These are phyloP conservation scores for Leptura quadrifasciata DNA, from an alignment of 2,888 invertebrate species.

Conservation along the genomic window DNA sequence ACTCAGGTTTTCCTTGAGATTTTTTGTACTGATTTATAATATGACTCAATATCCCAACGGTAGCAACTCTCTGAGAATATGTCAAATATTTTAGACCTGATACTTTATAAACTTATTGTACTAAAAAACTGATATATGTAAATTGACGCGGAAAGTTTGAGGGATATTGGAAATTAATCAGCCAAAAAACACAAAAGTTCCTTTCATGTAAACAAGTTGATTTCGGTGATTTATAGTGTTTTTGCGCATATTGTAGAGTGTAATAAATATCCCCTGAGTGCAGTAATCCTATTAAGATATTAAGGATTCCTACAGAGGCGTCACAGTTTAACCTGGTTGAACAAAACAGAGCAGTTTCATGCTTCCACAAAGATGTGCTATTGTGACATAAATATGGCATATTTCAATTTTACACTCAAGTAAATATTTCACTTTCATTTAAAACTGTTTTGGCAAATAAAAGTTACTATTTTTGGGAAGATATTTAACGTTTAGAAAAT, in stretches of 20 bases:
- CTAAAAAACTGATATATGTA: not conserved
- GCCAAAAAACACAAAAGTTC: not conserved
- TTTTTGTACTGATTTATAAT: not conserved
- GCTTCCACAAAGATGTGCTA: not conserved
- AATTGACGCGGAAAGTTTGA: slow-evolving; percentile 1
- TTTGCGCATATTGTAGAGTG: slow-evolving; percentile 2
- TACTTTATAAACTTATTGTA: slow-evolving; percentile 2
- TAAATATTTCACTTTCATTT: too few relatives aligned
- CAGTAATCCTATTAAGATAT: slow-evolving; percentile 1
- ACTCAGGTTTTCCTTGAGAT: not conserved
- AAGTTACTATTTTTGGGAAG: too few relatives aligned
- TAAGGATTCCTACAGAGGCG: not conserved
- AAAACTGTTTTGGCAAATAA: too few relatives aligned
- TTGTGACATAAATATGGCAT: not conserved
- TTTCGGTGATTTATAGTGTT: slow-evolving; percentile 1
- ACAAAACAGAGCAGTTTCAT: not conserved
- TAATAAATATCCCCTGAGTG: not conserved
- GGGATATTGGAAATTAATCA: not conserved
- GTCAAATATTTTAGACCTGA: not conserved
- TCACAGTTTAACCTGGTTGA: not conserved
- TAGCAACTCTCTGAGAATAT: not conserved
- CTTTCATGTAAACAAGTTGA: not conserved
- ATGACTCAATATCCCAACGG: not conserved
- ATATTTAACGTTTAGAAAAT: too few relatives aligned
- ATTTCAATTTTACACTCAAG: too few relatives aligned